Evolutionary conservation across 2,113 vertebrate genomes (phyloP).

Genomic region (Misgurnus mizolepis): DNA sequence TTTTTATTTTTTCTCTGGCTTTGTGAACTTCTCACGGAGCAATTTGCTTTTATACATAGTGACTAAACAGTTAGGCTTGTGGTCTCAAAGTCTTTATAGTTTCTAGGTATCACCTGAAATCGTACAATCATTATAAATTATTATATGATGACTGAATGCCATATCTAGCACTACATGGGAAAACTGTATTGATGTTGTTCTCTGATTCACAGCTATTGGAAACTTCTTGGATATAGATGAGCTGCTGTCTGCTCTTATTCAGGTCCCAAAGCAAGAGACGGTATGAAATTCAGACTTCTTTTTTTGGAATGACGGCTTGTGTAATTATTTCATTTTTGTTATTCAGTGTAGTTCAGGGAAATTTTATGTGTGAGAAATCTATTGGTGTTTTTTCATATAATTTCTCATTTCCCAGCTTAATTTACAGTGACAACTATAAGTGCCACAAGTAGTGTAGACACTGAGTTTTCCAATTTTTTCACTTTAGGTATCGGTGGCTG

Average conservation of each 20-base stretch:
- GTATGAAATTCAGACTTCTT: slow-evolving; percentile 64
- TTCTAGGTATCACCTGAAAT: background rate
- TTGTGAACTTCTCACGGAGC: too few species aligned
- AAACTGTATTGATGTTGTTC: slow-evolving; percentile 24
- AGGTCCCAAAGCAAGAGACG: slow-evolving; percentile 95
- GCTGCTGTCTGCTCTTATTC: slow-evolving; percentile 90
- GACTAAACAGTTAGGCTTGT: slow-evolving; percentile 95
- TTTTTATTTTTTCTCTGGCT: too few species aligned
- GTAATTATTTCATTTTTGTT: background rate
- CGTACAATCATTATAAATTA: background rate
- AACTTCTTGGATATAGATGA: slow-evolving; percentile 95
- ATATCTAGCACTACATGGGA: background rate
- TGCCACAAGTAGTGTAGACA: too few species aligned
- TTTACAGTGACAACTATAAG: too few species aligned
- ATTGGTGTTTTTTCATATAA: too few species aligned
- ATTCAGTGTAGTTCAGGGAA: too few species aligned
- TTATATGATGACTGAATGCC: background rate
- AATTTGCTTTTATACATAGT: slow-evolving; percentile 83
- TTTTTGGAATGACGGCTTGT: background rate
- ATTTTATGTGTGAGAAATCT: too few species aligned
- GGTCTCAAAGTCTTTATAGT: background rate
- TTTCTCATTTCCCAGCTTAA: too few species aligned
- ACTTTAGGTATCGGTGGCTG: slow-evolving; percentile 85
- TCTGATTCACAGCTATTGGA: slow-evolving; percentile 83
- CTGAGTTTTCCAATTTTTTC: background rate